phyloP scores from a whole-genome alignment of 2,797 vertebrate species.

The Microcaecilia unicolor region DNA sequence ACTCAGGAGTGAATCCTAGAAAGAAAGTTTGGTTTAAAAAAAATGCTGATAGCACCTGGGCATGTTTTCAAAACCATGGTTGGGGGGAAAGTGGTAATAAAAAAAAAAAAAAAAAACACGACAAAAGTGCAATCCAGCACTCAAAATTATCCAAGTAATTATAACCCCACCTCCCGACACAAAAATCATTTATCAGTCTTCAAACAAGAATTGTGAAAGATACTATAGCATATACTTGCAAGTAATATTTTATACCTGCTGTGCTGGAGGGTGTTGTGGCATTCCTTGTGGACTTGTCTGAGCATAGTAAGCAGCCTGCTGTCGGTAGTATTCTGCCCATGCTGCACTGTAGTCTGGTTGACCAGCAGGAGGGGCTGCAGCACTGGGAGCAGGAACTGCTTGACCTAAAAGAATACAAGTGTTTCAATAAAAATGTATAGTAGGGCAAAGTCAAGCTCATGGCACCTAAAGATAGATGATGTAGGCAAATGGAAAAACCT shows the following conservation, averaged over 20 bases:
- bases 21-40: conserved; percentile 74
- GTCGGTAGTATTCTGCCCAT: conserved; percentile 95
- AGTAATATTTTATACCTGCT: conserved; percentile 74
- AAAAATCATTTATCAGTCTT: conserved; percentile 17
- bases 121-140: conserved; percentile 41
- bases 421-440: conserved; percentile 11
- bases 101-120: conserved; percentile 24
- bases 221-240: neutral
- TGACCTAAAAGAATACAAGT: conserved; percentile 64
- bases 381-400: conserved; percentile 69
- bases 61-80: conserved; percentile 69
- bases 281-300: conserved; percentile 89
- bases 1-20: conserved; percentile 78
- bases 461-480: no score
- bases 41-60: conserved; percentile 62
- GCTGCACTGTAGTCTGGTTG: conserved; percentile 94
- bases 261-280: conserved; percentile 79
- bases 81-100: conserved; percentile 57
- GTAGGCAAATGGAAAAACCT: no score
- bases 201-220: conserved; percentile 54
- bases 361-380: conserved; percentile 75
- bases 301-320: conserved; percentile 93
- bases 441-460: conserved; percentile 3
- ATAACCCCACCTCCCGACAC: conserved; percentile 7
- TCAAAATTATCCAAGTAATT: conserved; percentile 43